Conservation (phyloP, 2,113 vertebrate genomes). For the Limnothrissa miodon region DNA sequence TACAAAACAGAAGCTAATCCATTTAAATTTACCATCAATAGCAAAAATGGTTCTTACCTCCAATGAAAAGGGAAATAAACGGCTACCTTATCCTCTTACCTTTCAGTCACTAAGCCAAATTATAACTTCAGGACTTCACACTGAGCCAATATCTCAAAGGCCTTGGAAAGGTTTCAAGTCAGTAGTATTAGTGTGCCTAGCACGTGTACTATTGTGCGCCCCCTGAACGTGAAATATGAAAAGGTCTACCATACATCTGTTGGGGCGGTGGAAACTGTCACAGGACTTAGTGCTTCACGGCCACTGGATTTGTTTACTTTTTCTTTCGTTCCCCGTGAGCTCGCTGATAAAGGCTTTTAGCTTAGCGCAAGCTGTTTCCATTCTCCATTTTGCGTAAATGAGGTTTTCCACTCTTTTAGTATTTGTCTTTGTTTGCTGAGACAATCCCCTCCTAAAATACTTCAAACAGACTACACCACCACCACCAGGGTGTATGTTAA, state of each 20-base stretch:
- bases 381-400: not conserved
- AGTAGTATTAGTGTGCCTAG: not conserved
- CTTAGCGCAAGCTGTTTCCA: not conserved
- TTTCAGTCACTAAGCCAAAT: not conserved
- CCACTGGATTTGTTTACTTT: constrained; percentile 7
- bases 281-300: not conserved
- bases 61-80: not conserved
- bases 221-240: not conserved
- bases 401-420: not conserved
- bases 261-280: not conserved
- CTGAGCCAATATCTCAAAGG: not conserved
- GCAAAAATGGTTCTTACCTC: not conserved
- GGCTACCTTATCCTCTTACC: not conserved
- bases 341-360: not conserved
- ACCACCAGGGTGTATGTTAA: constrained; percentile 6
- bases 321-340: not conserved
- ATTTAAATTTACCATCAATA: not conserved
- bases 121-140: not conserved
- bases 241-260: not conserved
- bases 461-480: constrained; percentile 3
- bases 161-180: not conserved
- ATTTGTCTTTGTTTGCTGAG: constrained; percentile 1
- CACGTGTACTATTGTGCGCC: no score
- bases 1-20: not conserved
- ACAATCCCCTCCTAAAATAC: not conserved